phyloP scores from a whole-genome alignment of 2,888 invertebrate species.

The Carpatolechia fugitivella region DNA sequence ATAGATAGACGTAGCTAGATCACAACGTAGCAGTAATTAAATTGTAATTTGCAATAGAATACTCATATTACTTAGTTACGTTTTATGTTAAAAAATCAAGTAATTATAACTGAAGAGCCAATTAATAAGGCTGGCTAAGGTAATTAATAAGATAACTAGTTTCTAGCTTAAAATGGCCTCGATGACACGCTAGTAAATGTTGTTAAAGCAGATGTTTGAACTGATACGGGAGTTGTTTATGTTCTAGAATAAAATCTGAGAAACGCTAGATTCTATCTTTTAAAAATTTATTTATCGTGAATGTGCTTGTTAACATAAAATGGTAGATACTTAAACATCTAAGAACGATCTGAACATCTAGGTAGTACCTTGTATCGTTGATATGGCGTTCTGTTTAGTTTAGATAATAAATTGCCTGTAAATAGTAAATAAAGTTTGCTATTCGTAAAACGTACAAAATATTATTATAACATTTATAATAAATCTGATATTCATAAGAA shows the following conservation, averaged over 20 bases:
- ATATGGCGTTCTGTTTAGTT: too few relatives aligned
- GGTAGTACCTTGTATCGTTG: too few relatives aligned
- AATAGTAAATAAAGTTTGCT: too few relatives aligned
- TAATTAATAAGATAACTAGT: constrained; percentile 6
- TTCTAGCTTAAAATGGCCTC: constrained; percentile 3
- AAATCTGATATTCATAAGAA: too few relatives aligned
- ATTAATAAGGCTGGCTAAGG: constrained; percentile 36
- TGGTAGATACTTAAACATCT: too few relatives aligned
- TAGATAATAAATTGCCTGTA: too few relatives aligned
- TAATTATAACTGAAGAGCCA: constrained; percentile 40
- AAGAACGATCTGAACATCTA: too few relatives aligned
- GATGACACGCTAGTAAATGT: constrained; percentile 1
- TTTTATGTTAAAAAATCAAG: constrained; percentile 44
- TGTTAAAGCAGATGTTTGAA: not conserved
- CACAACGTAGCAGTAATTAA: not conserved
- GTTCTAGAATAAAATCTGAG: not conserved
- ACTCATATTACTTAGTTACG: constrained; percentile 22
- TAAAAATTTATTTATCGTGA: not conserved
- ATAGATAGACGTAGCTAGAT: not conserved
- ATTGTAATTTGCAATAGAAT: not conserved
- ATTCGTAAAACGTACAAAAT: too few relatives aligned
- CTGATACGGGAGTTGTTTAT: not conserved
- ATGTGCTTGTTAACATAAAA: not conserved
- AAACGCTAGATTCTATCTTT: not conserved
- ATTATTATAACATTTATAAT: too few relatives aligned